Base-by-base conservation (phyloP, 1,140 invertebrate species). In the Drosophila gunungcola region DNA sequence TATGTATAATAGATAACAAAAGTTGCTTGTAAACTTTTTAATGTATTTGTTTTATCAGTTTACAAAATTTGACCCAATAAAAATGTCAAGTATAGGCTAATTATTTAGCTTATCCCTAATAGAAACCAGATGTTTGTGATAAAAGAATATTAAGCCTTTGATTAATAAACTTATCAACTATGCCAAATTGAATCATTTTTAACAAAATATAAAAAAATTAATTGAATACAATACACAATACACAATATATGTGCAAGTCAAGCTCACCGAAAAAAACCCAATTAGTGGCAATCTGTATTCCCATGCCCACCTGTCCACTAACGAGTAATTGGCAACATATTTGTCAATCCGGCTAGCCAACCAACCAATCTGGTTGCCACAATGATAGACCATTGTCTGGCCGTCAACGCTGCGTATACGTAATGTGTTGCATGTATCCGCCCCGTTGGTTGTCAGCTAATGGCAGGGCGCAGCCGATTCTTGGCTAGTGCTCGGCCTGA, bases 391-490 rank as follows among this genome's bases (percentile, higher is more conserved):
- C 39, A 56, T 56, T 64, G 58, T 46, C 16, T 62, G 39, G 32
- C 7, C 21, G 13, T 41, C 69, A 46, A 5, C 43, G n/a, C n/a
- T 62, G 72, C 72, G 70, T 74, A 74, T 74, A 64, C 72, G 58
- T 64, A 74, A 74, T 74, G 16, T 39, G 49, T 51, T 34, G 51
- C 60, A 64, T 42, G 41, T 34, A 52, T 56, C 32, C 64, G 64
- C 46, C 58, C 21, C 7, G 29, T 51, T 64, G 60, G 9, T 25
- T 49, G 34, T 2, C n/a, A 34, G 6, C 38, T 63, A 63, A 73
- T 73, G 52, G 25, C 38, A 27, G 70, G 65, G 65, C 68, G 68
- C 41, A 64, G 36, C 65, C 11, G 13, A 53, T 74, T 54, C 72
- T 74, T 45, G 58, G 29, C 48, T 4, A 51, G 39, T 36, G 57